phyloP scores from a whole-genome alignment of 2,797 vertebrate genomes.

The Threskiornis aethiopicus region DNA sequence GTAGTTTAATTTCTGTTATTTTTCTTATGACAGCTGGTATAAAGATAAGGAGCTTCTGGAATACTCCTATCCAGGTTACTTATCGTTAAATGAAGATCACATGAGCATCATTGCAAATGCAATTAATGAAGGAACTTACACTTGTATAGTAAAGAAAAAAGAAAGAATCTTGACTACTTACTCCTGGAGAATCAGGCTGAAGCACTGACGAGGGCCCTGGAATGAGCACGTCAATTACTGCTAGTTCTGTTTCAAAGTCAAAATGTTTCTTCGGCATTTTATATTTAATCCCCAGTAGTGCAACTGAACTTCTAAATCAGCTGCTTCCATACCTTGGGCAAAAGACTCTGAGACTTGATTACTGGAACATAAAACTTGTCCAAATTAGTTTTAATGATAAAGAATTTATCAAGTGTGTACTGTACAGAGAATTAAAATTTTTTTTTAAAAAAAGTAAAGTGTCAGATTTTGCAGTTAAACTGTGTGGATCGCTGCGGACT shows the following conservation, averaged over 20 bases:
- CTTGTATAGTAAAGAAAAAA: conserved; percentile 90
- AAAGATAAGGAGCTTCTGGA: conserved; percentile 95
- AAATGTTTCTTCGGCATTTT: neutral
- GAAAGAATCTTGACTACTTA: conserved; percentile 91
- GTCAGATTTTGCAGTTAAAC: neutral
- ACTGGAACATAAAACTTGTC: neutral
- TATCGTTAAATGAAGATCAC: conserved; percentile 88
- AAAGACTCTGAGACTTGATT: neutral
- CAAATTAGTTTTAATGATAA: neutral
- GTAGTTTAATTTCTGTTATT: neutral
- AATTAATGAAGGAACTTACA: conserved; percentile 95
- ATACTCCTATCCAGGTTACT: conserved; percentile 91
- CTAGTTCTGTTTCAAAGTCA: neutral
- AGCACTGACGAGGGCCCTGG: conserved; percentile 37
- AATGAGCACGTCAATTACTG: neutral
- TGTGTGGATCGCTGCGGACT: neutral
- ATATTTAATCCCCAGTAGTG: neutral
- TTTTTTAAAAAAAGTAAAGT: neutral
- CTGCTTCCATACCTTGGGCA: neutral
- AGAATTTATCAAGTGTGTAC: neutral
- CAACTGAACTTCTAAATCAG: neutral
- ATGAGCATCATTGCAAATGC: conserved; percentile 96
- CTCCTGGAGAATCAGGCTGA: conserved; percentile 91
- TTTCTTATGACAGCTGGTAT: conserved; percentile 86
- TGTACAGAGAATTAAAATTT: conserved; percentile 19